Evolutionary conservation across 2,888 invertebrate species (phyloP), one percentile per base, ranked within the genome.

Genomic region (Philhelius pedissequus): DNA sequence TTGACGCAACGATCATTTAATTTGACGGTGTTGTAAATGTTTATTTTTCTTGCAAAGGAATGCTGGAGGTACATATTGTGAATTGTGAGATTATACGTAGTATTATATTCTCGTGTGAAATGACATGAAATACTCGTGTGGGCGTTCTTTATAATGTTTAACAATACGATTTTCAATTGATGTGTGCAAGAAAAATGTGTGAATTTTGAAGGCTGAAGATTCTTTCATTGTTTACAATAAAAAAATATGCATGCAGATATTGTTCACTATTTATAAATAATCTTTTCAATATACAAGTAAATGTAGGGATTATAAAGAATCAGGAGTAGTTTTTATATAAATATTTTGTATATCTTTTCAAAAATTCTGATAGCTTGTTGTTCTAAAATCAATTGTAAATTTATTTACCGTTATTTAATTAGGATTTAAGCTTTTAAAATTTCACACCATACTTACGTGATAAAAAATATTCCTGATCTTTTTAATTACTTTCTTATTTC

Each of bases 1-100:
- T 71, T 60, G 38, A 71, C 11, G 35, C 54, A 38, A 27, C 27
- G 27, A 68, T 68, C 35, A 75, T 48, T 75, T 56, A 68, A 45
- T 35, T 75, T 66, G 8, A 56, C 27, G 45, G 35, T 48, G 48
- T 25, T 38, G 43, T 64, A 18, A 32, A 25, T 45, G 43, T 75
- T 18, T 64, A 32, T 54, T n/a, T n/a, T n/a, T 54, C 32, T 38
- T 45, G 11, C 35, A 58, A 56, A 18, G 48, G 56, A 58, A 25
- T 38, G 58, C 38, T 60, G 38, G 25, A 22, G n/a, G 22, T 25
- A 38, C n/a, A n/a, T 38, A 18, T 13, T 48, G 48, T 22, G 7
- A n/a, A 35, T 11, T 15, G 30, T 30, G 30, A 54, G 15, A 4
- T 30, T 27, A 54, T 27, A n/a, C n/a, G n/a, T n/a, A n/a, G n/a